Evolutionary conservation across 2,797 vertebrate species (phyloP), one percentile per base, ranked within the genome.

Genomic region (Rhincodon typus): DNA sequence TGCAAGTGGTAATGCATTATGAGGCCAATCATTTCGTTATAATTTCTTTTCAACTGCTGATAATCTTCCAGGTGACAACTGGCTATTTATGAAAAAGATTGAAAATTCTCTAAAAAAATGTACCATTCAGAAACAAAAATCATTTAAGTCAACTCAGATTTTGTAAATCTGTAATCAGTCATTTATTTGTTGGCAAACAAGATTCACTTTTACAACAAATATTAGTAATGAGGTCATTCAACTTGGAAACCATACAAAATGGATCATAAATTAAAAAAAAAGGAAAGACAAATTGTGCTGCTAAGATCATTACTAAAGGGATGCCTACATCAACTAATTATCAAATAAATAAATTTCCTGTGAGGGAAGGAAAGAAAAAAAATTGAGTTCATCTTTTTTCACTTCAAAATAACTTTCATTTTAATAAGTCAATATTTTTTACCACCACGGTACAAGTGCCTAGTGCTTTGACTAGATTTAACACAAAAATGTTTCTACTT

Each of bases 101-200:
- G n/a, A n/a, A n/a, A n/a, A n/a, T n/a, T n/a, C n/a, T n/a, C n/a
- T n/a, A n/a, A n/a, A n/a, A n/a, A n/a, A n/a, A n/a, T n/a, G n/a
- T n/a, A n/a, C n/a, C n/a, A n/a, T n/a, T n/a, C n/a, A 53, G 94
- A 50, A 95, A 77, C 69, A 34, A 95, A 95, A 95, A 95, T 72
- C 70, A 74, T 17, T 95, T 95, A 19, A 74, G 94, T 70, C 94
- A 95, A 53, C 94, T 95, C 87, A 96, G 98, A 97, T 97, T 97
- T 97, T 97, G 98, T 98, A 97, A 98, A 98, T 98, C 96, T 98
- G 94, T 98, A 98, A 98, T 98, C 98, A 98, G 98, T 98, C 97
- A 98, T 99, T 99, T 99, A 99, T 99, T 99, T 98, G 98, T 98
- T 98, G 98, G 98, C 98, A 98, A 98, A 99, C 98, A 99, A 98